phyloP scores from a whole-genome alignment of 2,888 invertebrate species.

The Timema cristinae region DNA sequence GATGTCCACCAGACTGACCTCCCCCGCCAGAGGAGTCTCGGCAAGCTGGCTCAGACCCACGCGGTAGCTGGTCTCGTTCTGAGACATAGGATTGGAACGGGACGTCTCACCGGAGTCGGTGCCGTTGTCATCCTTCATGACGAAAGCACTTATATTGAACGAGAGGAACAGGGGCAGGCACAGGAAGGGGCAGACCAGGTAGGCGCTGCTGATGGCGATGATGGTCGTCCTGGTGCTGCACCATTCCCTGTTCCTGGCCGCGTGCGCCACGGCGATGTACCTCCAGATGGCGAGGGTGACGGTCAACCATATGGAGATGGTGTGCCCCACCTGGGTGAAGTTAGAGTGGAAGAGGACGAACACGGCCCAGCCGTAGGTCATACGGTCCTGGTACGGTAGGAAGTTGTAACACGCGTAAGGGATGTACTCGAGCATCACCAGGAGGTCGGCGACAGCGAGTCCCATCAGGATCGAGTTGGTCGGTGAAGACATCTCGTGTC shows the following conservation, averaged over 20 bases:
- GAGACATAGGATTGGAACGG: constrained; percentile 54
- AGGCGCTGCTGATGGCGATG: constrained; percentile 70
- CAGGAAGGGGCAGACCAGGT: constrained; percentile 76
- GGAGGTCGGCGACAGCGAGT: constrained; percentile 82
- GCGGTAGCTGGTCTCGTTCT: constrained; percentile 52
- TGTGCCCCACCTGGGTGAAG: constrained; percentile 74
- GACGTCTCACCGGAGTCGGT: constrained; percentile 42
- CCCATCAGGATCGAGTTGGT: constrained; percentile 83
- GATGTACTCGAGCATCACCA: constrained; percentile 84
- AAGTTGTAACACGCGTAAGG: constrained; percentile 68
- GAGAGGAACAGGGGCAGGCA: constrained; percentile 83
- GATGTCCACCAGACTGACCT: constrained; percentile 51
- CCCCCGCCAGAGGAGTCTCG: constrained; percentile 44
- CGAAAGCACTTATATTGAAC: constrained; percentile 58
- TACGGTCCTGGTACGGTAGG: constrained; percentile 53
- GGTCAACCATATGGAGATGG: constrained; percentile 77
- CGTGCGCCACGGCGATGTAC: constrained; percentile 72
- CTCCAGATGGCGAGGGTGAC: constrained; percentile 81
- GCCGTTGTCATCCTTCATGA: constrained; percentile 43
- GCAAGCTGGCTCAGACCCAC: constrained; percentile 61
- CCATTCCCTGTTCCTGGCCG: constrained; percentile 75
- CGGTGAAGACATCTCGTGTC: constrained; percentile 76
- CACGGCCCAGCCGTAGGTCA: constrained; percentile 68
- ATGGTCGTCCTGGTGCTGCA: constrained; percentile 77
- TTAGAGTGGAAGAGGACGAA: constrained; percentile 77